Conservation (phyloP, 2,888 invertebrate species). For the Hecatera dysodea region DNA sequence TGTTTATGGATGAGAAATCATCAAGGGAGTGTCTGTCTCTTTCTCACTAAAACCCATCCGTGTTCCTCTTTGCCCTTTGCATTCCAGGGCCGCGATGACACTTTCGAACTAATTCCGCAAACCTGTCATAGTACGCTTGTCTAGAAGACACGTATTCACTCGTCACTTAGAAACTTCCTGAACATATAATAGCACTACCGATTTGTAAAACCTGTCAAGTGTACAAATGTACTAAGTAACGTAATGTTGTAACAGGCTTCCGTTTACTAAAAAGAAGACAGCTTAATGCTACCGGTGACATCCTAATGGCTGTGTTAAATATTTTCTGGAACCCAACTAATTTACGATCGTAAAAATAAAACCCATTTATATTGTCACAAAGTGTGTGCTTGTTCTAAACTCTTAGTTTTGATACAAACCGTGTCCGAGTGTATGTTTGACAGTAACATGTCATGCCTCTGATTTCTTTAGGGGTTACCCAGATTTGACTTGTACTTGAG, state of each 20-base stretch:
- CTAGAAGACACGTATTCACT: too few relatives aligned
- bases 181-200: background rate
- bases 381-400: constrained; percentile 11
- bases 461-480: background rate
- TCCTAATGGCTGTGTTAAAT: constrained; percentile 47
- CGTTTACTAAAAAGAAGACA: constrained; percentile 43
- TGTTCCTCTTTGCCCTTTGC: too few relatives aligned
- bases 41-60: too few relatives aligned
- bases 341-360: constrained; percentile 60
- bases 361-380: constrained; percentile 47
- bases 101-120: too few relatives aligned
- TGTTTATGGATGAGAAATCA: too few relatives aligned
- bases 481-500: background rate
- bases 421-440: background rate
- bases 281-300: constrained; percentile 43
- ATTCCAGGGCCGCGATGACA: too few relatives aligned
- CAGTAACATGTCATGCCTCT: background rate
- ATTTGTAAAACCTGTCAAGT: constrained; percentile 18
- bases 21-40: too few relatives aligned
- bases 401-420: background rate
- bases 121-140: too few relatives aligned
- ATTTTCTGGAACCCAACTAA: constrained; percentile 30
- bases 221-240: background rate
- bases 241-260: constrained; percentile 21
- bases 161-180: too few relatives aligned